Base-by-base conservation (phyloP, 2,888 invertebrate genomes). In the Lasiommata megera region DNA sequence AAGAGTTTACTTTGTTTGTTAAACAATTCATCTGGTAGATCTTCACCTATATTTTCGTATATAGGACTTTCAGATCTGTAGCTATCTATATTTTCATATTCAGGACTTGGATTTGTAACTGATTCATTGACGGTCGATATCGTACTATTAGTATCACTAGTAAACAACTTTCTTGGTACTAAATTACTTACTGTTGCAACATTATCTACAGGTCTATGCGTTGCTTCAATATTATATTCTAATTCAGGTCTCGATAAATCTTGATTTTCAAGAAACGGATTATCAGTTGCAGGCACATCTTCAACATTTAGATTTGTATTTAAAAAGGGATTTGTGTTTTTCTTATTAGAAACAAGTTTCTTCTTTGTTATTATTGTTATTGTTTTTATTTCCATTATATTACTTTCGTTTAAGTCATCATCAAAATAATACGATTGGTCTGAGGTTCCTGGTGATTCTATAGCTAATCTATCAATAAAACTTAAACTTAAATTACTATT, bases 371-470 rank as follows among this genome's bases (percentile, higher is more conserved):
- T 83, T 9, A 88, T 86, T 43, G 89, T 90, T 1, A 91, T 91
- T 0, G 91, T 89, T 79, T 91, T 91, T 1, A 91, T 90, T 65
- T 91, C 91, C 91, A 91, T 91, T 17, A 91, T 91, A 61, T 91
- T 91, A 56, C 91, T 91, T 70, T 91, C 91, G 64, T 91, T 91
- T 41, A 91, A 73, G 69, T 91, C 91, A 66, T 91, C 91, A 56
- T 91, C 91, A 1, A 88, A 73, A 60, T 79, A 87, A 12, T 91
- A 63, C 0, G 89, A 88, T 64, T 83, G 83, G 28, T 88, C 86
- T 0, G 88, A 84, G 1, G 71, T 46, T 50, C 76, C 80, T 0
- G 91, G 88, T 0, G 88, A 88, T 43, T 91, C 82, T 43, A 91
- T 61, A 0, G 80, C 89, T 1, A 91, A 73, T 67, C 86, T 77